Evolutionary conservation across 2,113 vertebrate genomes (phyloP).

Genomic region (Callocephalon fimbriatum): DNA sequence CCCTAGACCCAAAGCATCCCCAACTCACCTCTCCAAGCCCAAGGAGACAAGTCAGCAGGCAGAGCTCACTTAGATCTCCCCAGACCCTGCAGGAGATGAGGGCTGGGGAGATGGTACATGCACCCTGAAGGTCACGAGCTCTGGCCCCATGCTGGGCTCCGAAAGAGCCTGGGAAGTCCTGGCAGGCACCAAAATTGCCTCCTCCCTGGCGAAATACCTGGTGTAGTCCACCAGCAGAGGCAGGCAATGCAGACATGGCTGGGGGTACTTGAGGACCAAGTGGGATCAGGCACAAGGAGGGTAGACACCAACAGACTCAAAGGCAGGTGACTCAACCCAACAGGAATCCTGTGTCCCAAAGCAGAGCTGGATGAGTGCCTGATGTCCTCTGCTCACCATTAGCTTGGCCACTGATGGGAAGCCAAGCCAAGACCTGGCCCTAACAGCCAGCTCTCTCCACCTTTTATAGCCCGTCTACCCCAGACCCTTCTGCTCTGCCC

Average conservation of each 20-base stretch:
- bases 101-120: not conserved
- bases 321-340: not conserved
- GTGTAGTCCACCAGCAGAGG: not conserved
- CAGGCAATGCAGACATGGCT: not conserved
- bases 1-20: not conserved
- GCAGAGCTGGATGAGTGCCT: not conserved
- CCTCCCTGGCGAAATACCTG: not conserved
- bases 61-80: not conserved
- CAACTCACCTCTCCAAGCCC: not conserved
- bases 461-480: not conserved
- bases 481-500: not conserved
- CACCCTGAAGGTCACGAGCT: not conserved
- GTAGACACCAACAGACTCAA: not conserved
- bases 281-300: not conserved
- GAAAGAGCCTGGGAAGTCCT: not conserved
- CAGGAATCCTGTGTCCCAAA: not conserved
- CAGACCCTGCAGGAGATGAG: not conserved
- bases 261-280: not conserved
- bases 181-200: not conserved
- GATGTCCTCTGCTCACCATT: not conserved
- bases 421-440: not conserved
- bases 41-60: not conserved
- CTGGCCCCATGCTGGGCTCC: not conserved
- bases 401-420: not conserved
- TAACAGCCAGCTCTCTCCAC: accelerated